phyloP scores from a whole-genome alignment of 2,888 invertebrate species.

The Sussaba pulchella region DNA sequence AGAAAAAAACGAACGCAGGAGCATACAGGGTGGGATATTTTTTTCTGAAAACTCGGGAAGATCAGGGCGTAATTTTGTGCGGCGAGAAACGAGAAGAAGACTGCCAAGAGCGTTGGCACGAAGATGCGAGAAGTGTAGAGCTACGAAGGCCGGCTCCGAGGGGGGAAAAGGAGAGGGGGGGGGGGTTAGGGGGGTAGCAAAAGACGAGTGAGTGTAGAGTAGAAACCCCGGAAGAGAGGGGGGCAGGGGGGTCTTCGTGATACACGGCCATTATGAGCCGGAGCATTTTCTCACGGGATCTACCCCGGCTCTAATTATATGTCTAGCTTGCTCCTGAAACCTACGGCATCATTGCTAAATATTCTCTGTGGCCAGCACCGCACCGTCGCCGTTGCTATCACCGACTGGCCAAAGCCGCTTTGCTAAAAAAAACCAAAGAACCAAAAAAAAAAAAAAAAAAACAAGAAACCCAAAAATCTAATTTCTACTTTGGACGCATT shows the following conservation, averaged over 20 bases:
- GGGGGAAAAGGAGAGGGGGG: constrained; percentile 38
- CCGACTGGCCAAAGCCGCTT: constrained; percentile 35
- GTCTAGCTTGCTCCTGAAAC: constrained; percentile 82
- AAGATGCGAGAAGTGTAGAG: constrained; percentile 53
- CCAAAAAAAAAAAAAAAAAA: no score
- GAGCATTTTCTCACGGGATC: constrained; percentile 82
- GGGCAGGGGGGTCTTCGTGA: constrained; percentile 79
- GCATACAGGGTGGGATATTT: constrained; percentile 13
- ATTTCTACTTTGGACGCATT: constrained; percentile 65
- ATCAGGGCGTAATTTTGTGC: constrained; percentile 31
- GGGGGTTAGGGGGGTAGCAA: constrained; percentile 9
- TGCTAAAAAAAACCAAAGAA: constrained; percentile 69
- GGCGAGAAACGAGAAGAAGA: constrained; percentile 27
- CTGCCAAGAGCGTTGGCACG: constrained; percentile 32
- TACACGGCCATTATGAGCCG: constrained; percentile 78
- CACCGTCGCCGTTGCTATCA: constrained; percentile 21
- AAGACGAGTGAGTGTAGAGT: constrained; percentile 9
- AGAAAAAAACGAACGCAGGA: not conserved
- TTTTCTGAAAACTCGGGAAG: constrained; percentile 25
- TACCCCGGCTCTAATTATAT: constrained; percentile 81
- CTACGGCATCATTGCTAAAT: constrained; percentile 81
- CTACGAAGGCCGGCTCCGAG: not conserved
- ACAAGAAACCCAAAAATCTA: no score
- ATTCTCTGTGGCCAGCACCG: constrained; percentile 58
- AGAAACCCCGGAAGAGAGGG: no score